These are phyloP conservation scores for Aplidium turbinatum DNA, from an alignment of 23 tunicate genomes.

Conservation along the genomic window DNA sequence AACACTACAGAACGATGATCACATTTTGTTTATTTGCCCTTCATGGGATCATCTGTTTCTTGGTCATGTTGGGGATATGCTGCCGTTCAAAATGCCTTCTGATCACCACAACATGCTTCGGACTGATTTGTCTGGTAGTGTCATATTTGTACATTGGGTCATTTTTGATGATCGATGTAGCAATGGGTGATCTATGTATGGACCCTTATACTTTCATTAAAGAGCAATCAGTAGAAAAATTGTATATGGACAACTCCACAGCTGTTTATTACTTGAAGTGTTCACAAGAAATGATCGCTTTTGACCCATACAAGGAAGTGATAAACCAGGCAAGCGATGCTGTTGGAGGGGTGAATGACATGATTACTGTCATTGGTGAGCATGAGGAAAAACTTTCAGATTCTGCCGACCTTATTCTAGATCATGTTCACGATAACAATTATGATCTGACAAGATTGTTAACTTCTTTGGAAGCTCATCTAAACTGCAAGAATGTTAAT, in stretches of 20 bases:
- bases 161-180: slow-evolving; percentile 59
- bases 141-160: slow-evolving; percentile 69
- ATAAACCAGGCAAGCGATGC: too few species aligned
- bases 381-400: too few species aligned
- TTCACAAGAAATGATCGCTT: slow-evolving; percentile 14
- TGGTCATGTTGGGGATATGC: slow-evolving; percentile 70
- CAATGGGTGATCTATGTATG: slow-evolving; percentile 68
- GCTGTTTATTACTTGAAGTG: slow-evolving; percentile 64
- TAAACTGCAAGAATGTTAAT: slow-evolving; percentile 42
- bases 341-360: too few species aligned
- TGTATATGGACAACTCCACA: slow-evolving; percentile 42
- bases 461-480: too few species aligned
- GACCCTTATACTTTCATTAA: slow-evolving; percentile 54
- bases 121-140: slow-evolving; percentile 61
- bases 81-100: slow-evolving; percentile 72
- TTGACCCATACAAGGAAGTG: too few species aligned
- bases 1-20: slow-evolving; percentile 46
- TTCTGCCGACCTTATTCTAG: too few species aligned
- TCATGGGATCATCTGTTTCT: slow-evolving; percentile 61
- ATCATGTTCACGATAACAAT: too few species aligned
- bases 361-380: too few species aligned
- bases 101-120: slow-evolving; percentile 54
- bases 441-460: too few species aligned
- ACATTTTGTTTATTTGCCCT: slow-evolving; percentile 66
- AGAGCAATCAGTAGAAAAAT: slow-evolving; percentile 43